Base-by-base conservation (phyloP, 2,113 vertebrate genomes). In the Caranx ignobilis region DNA sequence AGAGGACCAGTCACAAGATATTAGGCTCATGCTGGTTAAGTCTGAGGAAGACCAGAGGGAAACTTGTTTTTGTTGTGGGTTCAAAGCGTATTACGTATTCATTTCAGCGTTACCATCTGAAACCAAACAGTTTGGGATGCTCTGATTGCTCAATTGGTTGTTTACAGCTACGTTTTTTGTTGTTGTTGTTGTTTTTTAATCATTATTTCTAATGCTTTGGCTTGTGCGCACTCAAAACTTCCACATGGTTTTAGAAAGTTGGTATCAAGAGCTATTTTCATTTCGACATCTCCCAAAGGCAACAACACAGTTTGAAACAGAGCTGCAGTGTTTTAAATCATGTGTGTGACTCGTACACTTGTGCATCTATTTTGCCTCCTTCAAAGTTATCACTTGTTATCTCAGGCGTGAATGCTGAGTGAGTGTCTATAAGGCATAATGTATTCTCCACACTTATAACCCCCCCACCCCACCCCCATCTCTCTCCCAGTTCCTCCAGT, bases 351-450 rank as follows among this genome's bases (percentile, higher is more conserved):
- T 77, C 70, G 71, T 34, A 45, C 79, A 71, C 70, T 57, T 26
- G 60, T 69, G 77, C 74, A 80, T 88, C 78, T 87, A 84, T 86
- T 85, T 84, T 41, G 47, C 91, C 75, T 31, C n/a, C 73, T 85
- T 87, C 79, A 82, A 75, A 86, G 88, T 85, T 77, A 69, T 77
- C 79, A 62, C 77, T 82, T 78, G 66, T 72, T 75, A 89, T 90
- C 77, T 90, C 69, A 86, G 88, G 80, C 63, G 3, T 77, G 35
- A 83, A 80, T 73, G 60, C 57, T 50, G 76, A 84, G 73, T 52
- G 68, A 67, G 82, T 48, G 75, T 71, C 72, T 82, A 45, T 60
- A 41, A 78, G 72, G 88, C 52, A 47, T 45, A 52, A 83, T 75
- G 70, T 81, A 50, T 84, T 88, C 84, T 75, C 57, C 66, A 21